Percentiles rank a stretch among this genome's conserved stretches.
These are phyloP conservation scores for Leptodactylus fallax DNA, from an alignment of 2,797 vertebrate species.

Conservation along the genomic window DNA sequence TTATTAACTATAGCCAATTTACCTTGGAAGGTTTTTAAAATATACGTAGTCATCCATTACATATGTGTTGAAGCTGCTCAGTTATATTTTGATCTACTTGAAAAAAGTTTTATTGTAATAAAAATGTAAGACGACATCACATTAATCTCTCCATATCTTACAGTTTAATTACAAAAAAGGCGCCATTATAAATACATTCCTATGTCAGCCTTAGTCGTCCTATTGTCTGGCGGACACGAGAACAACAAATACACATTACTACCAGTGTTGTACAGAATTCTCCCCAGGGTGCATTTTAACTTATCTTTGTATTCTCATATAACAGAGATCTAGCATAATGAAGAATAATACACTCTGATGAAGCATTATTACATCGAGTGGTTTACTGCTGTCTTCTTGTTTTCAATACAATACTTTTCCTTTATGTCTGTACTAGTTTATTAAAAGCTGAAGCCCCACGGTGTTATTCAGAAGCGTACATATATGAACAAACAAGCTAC, in stretches of 20 bases:
- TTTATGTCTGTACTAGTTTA: neutral
- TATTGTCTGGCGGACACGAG: neutral
- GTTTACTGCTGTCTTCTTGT: slow-evolving; percentile 2
- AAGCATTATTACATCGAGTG: neutral
- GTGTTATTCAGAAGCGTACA: neutral
- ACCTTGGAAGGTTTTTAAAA: no score
- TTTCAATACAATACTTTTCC: neutral
- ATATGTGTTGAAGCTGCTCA: no score
- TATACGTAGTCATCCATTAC: no score
- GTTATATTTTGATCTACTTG: no score
- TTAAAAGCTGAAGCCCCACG: neutral
- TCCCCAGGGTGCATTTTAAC: slow-evolving; percentile 31
- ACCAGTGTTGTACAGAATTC: neutral
- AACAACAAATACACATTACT: slow-evolving; percentile 13
- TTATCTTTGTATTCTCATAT: slow-evolving; percentile 25
- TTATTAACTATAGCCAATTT: no score
- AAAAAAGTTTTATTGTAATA: no score
- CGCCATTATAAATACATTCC: neutral
- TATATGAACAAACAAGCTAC: slow-evolving; percentile 19
- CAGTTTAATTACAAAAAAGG: neutral
- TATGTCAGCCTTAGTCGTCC: neutral
- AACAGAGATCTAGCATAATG: slow-evolving; percentile 12
- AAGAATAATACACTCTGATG: slow-evolving; percentile 24
- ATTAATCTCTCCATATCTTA: neutral
- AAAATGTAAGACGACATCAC: no score